Percentiles rank a stretch among this genome's conserved stretches.
Conservation (phyloP, 2,113 vertebrate genomes). For the Equus przewalskii region DNA sequence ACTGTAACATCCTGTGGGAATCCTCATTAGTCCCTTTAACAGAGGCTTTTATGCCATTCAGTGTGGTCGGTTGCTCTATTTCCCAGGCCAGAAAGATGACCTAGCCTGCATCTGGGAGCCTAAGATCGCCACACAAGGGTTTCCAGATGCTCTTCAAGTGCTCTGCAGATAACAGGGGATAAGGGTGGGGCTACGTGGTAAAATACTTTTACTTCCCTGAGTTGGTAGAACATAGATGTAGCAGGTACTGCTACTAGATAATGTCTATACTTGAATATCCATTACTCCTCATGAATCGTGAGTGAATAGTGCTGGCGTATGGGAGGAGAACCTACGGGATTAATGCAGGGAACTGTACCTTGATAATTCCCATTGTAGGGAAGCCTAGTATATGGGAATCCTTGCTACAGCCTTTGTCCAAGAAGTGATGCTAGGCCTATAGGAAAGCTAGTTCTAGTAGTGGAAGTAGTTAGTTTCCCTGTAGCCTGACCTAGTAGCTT, state of each 20-base stretch:
- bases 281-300: neutral
- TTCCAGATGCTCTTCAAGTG: slow-evolving; percentile 5
- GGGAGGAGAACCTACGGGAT: neutral
- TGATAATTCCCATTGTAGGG: neutral
- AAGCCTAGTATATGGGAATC: neutral
- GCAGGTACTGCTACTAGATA: neutral
- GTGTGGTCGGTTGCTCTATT: neutral
- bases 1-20: neutral
- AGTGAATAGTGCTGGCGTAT: neutral
- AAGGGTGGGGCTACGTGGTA: neutral
- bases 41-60: neutral
- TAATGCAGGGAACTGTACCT: neutral
- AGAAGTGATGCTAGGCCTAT: neutral
- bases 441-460: neutral
- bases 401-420: neutral
- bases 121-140: neutral
- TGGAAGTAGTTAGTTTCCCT: neutral
- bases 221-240: neutral
- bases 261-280: neutral
- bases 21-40: neutral
- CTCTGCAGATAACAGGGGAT: neutral
- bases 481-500: neutral
- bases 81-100: neutral
- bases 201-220: neutral
- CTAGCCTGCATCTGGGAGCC: neutral